Evolutionary conservation across 2,888 invertebrate species (phyloP), one percentile per base, ranked within the genome.

Genomic region (Byasa hedistus): DNA sequence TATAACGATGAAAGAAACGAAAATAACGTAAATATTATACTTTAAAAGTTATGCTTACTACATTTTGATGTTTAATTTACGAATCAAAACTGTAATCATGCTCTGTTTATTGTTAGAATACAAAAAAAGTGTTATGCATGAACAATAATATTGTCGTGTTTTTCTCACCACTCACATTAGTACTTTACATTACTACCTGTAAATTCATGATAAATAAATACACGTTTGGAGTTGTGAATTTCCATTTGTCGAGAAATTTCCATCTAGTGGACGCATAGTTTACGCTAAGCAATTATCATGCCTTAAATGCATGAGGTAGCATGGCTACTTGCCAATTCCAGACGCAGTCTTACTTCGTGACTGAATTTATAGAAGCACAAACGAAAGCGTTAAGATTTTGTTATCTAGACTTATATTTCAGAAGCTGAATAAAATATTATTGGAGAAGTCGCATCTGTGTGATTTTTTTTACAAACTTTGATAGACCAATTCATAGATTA

Each of bases 271-370:
- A 24, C 17, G 57, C 51, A 51, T 63, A 63, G 57, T 32, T 63
- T 22, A 17, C 32, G 57, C 24, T 48, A 51, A 57, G 32, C 63
- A 39, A 57, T 63, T 57, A 63, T n/a, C 44, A 23, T 57, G n/a
- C 48, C 57, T 63, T 57, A 57, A 57, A 57, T 57, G 48, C 57
- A 63, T 57, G 63, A 51, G 48, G 57, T 63, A 51, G 32, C 57
- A 17, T 48, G 63, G 51, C 57, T 10, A 32, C 51, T 63, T 63
- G 27, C 63, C 63, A 63, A 63, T 63, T 63, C 51, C 21, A 51
- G n/a, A 62, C 62, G 51, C 32, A 63, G 27, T 52, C n/a, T 44
- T 7, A 44, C 27, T 62, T 15, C 51, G 51, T 32, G 51, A 51
- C 32, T 56, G 24, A 24, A 55, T 44, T 27, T 62, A 62, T 39